Base-by-base conservation (phyloP, 2,797 vertebrate species). In the Allobates femoralis region DNA sequence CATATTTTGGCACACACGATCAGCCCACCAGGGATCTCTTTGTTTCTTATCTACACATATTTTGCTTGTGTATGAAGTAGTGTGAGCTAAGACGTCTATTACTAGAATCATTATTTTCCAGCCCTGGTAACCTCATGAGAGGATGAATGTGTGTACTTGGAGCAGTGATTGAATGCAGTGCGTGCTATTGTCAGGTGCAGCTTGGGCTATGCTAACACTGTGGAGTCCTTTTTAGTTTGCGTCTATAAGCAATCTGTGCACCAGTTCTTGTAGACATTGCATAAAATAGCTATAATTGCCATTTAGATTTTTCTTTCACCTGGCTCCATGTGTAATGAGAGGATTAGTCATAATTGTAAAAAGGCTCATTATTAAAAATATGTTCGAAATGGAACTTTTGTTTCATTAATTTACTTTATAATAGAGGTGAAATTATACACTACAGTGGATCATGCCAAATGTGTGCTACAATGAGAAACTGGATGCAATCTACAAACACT, bases 201-300 rank as follows among this genome's bases (percentile, higher is more conserved):
- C 80, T 71, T 82, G 80, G 71, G 34, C 66, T 34, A 18, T 53
- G n/a, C 21, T 82, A 34, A 71, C 66, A 53, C 80, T 37, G 64
- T 21, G 62, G 80, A 69, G 62, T 30, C 64, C 67, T 46, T 37
- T 83, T 34, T 83, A 74, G 51, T 83, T 83, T 67, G 18, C 28
- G 37, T 83, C 67, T 83, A 83, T 58, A 60, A 74, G 55, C 67
- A 73, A 41, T 83, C 28, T 83, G 71, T 74, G 34, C 69, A 30
- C 41, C 71, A 28, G 12, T 73, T 53, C 53, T 73, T 41, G 66
- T 73, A 55, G 67, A 34, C 50, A 28, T 26, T n/a, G 23, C 51
- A 82, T 82, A 82, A 82, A 55, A 82, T 69, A 37, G 30, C 30
- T 58, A 41, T 73, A 82, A 82, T 82, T 73, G 53, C 66, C 58